phyloP scores from a whole-genome alignment of 1,140 invertebrate species.

The Sipha flava region DNA sequence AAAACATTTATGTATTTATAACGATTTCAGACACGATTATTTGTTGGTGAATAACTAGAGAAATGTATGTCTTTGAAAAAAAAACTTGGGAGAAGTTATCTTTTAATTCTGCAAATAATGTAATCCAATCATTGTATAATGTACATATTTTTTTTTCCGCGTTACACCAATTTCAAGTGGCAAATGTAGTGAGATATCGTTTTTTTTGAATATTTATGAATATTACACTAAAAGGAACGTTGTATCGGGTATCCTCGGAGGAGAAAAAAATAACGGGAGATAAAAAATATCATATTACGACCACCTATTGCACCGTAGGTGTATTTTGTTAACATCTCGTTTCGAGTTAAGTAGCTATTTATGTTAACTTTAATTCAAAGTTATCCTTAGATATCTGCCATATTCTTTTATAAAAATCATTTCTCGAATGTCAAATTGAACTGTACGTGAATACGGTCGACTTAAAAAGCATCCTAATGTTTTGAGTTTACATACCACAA shows the following conservation, averaged over 20 bases:
- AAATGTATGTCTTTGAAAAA: too few relatives aligned
- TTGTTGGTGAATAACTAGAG: too few relatives aligned
- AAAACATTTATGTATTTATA: too few relatives aligned
- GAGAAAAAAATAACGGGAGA: background rate
- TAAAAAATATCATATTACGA: background rate
- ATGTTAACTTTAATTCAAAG: background rate
- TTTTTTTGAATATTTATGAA: background rate
- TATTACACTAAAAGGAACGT: background rate
- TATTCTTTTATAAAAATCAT: background rate
- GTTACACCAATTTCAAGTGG: background rate
- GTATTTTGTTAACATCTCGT: background rate
- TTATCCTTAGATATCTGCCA: too few relatives aligned
- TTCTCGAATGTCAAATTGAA: background rate
- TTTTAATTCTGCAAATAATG: too few relatives aligned
- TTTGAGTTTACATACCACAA: background rate
- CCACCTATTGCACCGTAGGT: too few relatives aligned
- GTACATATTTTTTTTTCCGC: too few relatives aligned
- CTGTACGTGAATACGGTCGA: background rate
- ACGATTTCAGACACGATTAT: too few relatives aligned
- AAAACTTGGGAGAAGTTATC: too few relatives aligned
- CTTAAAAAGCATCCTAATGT: too few relatives aligned
- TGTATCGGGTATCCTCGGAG: background rate
- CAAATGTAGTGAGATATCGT: background rate
- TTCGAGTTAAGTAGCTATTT: background rate
- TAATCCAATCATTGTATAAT: too few relatives aligned